A percentile compares a stretch with the other conserved stretches of the same genome.
These are phyloP conservation scores for Dinocampus coccinellae DNA, from an alignment of 2,888 invertebrate species.

Conservation along the genomic window DNA sequence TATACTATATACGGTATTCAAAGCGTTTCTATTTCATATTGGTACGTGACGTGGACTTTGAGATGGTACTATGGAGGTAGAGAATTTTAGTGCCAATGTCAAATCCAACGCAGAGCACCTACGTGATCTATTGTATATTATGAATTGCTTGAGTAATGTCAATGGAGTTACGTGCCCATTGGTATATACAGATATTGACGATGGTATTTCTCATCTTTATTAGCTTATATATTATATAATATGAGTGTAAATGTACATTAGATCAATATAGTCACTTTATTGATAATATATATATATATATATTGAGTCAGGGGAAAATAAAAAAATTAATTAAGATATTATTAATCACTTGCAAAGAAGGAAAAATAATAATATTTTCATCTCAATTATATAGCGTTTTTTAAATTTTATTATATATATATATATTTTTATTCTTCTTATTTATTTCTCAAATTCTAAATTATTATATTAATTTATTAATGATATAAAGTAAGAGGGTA, in stretches of 20 bases:
- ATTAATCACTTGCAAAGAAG: neutral
- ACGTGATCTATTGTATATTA: constrained; percentile 51
- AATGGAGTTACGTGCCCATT: constrained; percentile 52
- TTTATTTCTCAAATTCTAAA: neutral
- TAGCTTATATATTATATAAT: neutral
- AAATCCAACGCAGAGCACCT: constrained; percentile 57
- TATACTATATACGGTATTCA: constrained; percentile 1
- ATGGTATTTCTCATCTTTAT: neutral
- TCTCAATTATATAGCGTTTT: too few species aligned
- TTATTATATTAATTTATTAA: neutral
- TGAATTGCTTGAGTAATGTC: constrained; percentile 51
- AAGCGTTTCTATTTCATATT: constrained; percentile 7
- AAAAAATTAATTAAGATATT: neutral
- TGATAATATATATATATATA: constrained; percentile 19
- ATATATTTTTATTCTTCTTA: neutral
- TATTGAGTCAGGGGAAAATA: constrained; percentile 12
- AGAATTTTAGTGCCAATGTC: constrained; percentile 57
- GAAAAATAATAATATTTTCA: too few species aligned
- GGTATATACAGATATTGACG: neutral
- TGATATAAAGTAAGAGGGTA: neutral
- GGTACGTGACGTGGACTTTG: constrained; percentile 27
- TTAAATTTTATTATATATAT: neutral
- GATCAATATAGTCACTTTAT: constrained; percentile 1
- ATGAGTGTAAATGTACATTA: neutral
- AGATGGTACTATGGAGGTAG: constrained; percentile 14